Evolutionary conservation across 2,888 invertebrate genomes (phyloP), one percentile per base, ranked within the genome.

Genomic region (Eledona agricola): DNA sequence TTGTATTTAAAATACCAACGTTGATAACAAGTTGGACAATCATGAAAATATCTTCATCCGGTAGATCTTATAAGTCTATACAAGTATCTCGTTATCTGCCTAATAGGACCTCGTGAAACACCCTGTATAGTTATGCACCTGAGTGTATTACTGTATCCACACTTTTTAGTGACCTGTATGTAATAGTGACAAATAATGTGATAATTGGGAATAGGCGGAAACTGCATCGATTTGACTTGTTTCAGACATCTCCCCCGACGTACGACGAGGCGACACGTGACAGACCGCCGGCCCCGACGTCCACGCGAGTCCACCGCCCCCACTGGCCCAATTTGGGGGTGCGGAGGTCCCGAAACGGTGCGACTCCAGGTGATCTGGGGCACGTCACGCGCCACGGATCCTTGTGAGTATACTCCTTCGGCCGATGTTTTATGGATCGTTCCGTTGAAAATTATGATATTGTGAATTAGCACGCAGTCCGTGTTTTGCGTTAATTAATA

Each of bases 231-330:
- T 16, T 40, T 16, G 6, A 2, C 45, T 51, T 23, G 19, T 57
- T 60, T 16, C 64, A 75, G 74, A 71, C 73, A 32, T 72, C 73
- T 20, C 71, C 80, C 34, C 80, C 81, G 4, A 76, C 78, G 2
- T 81, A 81, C 60, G 80, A 80, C 60, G 81, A 81, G 63, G 80
- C 80, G 1, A 75, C 75, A 12, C 62, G 78, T 15, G 76, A 75
- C 40, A 66, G 73, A 28, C 51, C 45, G 2, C 66, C 65, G 13
- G 69, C 68, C 15, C 51, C 68, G 37, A 45, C 64, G 23, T 54
- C 54, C 12, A 67, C 64, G 51, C 64, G 75, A 31, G 57, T 71
- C 11, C 71, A 71, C 34, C 64, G 76, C 54, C 75, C 75, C 4
- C 76, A 74, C 49, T 76, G 76, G 76, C 72, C 75, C 9, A 71